These are phyloP conservation scores for Trochalopteron elliotii DNA, from an alignment of 2,113 vertebrate species.

Conservation along the genomic window DNA sequence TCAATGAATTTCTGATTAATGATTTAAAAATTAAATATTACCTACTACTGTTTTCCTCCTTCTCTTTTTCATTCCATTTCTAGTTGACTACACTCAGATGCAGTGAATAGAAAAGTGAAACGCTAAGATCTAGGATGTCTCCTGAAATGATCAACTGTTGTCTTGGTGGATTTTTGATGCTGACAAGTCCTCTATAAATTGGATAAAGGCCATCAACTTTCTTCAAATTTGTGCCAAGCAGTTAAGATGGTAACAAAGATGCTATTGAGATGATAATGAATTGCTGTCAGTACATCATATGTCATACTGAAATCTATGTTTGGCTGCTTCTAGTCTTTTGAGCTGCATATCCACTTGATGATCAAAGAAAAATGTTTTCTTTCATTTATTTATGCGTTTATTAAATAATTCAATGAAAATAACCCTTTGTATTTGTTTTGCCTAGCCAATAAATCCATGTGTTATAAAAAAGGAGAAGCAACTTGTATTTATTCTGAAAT, in stretches of 20 bases:
- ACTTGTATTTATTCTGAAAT: background rate
- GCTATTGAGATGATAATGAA: background rate
- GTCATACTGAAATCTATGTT: background rate
- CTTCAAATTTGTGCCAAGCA: background rate
- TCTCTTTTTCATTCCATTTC: background rate
- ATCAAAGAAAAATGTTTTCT: conserved; percentile 1
- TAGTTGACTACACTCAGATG: background rate
- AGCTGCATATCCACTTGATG: background rate
- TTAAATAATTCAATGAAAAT: conserved; percentile 27
- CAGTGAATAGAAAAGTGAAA: background rate
- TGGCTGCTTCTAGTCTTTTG: background rate
- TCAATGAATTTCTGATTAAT: background rate
- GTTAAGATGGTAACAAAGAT: background rate
- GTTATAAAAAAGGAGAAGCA: background rate
- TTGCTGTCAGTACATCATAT: background rate
- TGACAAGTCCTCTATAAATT: background rate
- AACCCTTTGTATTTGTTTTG: background rate
- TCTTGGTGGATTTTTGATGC: background rate
- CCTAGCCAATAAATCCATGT: background rate
- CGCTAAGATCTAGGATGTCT: background rate
- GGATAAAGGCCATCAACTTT: background rate
- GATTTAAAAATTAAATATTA: background rate
- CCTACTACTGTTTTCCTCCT: background rate
- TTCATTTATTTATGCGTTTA: conserved; percentile 4
- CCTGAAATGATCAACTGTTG: background rate